These are phyloP conservation scores for Drosophila nigrodunni DNA, from an alignment of 1,140 invertebrate species.

Conservation along the genomic window DNA sequence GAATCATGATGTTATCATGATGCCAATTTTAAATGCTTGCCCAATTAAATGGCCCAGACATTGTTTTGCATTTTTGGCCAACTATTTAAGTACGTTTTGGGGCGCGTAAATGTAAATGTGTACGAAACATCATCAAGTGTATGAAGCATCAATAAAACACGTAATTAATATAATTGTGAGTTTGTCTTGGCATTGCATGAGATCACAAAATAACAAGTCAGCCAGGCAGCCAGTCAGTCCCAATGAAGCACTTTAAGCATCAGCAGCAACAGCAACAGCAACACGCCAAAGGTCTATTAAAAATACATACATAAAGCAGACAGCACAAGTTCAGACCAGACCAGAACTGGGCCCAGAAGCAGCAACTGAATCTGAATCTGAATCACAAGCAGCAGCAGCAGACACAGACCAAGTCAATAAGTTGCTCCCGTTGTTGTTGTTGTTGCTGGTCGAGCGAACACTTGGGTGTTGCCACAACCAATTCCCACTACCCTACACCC, in stretches of 20 bases:
- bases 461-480: slow-evolving; percentile 47
- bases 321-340: slow-evolving; percentile 32
- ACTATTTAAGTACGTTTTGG: slow-evolving; percentile 19
- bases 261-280: slow-evolving; percentile 26
- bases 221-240: background rate
- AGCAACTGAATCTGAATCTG: slow-evolving; percentile 8
- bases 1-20: background rate
- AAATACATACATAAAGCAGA: slow-evolving; percentile 66
- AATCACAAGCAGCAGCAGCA: slow-evolving; percentile 33
- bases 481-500: background rate
- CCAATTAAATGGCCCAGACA: slow-evolving; percentile 3
- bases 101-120: background rate
- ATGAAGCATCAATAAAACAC: slow-evolving; percentile 76
- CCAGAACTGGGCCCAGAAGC: slow-evolving; percentile 26
- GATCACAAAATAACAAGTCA: slow-evolving; percentile 40
- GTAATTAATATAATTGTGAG: slow-evolving; percentile 74
- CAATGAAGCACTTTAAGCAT: slow-evolving; percentile 25
- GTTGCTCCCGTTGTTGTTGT: slow-evolving; percentile 42
- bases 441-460: slow-evolving; percentile 42
- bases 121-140: slow-evolving; percentile 34
- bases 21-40: background rate
- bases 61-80: slow-evolving; percentile 23
- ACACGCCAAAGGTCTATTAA: slow-evolving; percentile 67
- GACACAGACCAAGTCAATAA: slow-evolving; percentile 54
- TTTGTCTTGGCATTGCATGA: slow-evolving; percentile 35